Evolutionary conservation across 2,797 vertebrate species (phyloP).

Genomic region (Podargus strigoides): DNA sequence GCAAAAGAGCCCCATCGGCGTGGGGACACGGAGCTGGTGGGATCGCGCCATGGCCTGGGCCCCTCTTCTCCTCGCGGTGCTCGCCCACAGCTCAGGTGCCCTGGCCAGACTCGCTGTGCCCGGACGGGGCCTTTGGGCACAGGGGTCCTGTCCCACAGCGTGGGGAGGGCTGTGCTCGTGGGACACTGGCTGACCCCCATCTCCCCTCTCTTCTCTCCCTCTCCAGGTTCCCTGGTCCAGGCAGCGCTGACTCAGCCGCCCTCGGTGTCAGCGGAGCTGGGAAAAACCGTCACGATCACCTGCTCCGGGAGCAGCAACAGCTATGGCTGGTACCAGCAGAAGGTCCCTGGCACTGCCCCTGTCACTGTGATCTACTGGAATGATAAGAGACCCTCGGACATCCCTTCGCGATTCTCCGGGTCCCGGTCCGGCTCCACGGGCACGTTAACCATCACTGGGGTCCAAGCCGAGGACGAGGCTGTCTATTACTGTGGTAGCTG

Average conservation of each 20-base stretch:
- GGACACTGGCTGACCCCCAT: neutral
- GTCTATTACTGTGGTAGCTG: too few relatives aligned
- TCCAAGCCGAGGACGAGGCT: too few relatives aligned
- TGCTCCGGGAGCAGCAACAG: neutral
- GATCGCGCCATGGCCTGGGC: neutral
- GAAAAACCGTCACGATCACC: neutral
- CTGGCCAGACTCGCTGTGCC: neutral
- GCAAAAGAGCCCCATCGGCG: neutral
- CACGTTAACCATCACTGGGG: constrained; percentile 23
- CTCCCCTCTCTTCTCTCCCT: neutral
- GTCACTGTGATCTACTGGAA: rapidly evolving
- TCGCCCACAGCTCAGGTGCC: neutral
- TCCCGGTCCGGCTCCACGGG: rapidly evolving
- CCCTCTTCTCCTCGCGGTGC: neutral
- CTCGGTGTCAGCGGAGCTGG: too few relatives aligned
- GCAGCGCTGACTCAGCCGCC: too few relatives aligned
- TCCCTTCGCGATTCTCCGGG: neutral
- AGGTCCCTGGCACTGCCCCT: neutral
- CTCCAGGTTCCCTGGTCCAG: neutral
- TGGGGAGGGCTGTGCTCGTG: neutral
- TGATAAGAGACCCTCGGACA: neutral
- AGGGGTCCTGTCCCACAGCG: too few relatives aligned
- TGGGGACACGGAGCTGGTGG: neutral
- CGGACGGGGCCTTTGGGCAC: neutral
- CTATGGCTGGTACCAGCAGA: neutral